Evolutionary conservation across 2,797 vertebrate genomes (phyloP).

Genomic region (Trachops cirrhosus): DNA sequence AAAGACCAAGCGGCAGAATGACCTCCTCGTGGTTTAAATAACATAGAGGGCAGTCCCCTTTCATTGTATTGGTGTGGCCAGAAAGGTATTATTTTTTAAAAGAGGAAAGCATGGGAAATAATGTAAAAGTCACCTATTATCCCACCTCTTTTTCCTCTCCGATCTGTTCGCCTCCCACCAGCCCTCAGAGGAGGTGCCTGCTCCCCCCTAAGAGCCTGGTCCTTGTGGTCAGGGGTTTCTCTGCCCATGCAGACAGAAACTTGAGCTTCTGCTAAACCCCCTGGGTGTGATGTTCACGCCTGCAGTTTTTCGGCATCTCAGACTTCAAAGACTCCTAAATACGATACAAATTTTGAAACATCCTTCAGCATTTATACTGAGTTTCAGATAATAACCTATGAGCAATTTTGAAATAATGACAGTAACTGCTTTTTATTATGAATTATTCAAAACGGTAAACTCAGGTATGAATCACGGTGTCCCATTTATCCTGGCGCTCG

Average conservation of each 20-base stretch:
- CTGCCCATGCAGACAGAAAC: rapidly evolving
- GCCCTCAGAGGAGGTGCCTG: neutral
- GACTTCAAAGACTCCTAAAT: slow-evolving; percentile 57
- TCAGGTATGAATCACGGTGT: neutral
- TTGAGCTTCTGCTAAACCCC: neutral
- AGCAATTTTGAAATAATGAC: slow-evolving; percentile 52
- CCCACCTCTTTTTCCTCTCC: no score
- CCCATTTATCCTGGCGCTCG: neutral
- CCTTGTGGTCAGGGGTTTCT: rapidly evolving
- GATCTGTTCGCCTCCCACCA: rapidly evolving
- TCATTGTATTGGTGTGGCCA: neutral
- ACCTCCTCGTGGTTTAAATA: neutral
- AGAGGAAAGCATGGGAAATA: neutral
- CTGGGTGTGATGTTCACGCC: neutral
- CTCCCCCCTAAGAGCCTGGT: rapidly evolving
- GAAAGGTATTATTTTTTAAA: slow-evolving; percentile 43
- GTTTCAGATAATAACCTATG: slow-evolving; percentile 66
- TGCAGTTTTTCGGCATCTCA: neutral
- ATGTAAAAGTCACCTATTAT: rapidly evolving
- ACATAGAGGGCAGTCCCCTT: neutral
- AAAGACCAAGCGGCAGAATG: neutral
- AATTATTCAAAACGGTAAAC: slow-evolving; percentile 51
- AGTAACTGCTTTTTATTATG: slow-evolving; percentile 42
- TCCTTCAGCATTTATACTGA: slow-evolving; percentile 53
- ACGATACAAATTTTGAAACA: slow-evolving; percentile 26